These are phyloP conservation scores for Urocitellus parryii DNA, from an alignment of 2,113 vertebrate species.

Conservation along the genomic window DNA sequence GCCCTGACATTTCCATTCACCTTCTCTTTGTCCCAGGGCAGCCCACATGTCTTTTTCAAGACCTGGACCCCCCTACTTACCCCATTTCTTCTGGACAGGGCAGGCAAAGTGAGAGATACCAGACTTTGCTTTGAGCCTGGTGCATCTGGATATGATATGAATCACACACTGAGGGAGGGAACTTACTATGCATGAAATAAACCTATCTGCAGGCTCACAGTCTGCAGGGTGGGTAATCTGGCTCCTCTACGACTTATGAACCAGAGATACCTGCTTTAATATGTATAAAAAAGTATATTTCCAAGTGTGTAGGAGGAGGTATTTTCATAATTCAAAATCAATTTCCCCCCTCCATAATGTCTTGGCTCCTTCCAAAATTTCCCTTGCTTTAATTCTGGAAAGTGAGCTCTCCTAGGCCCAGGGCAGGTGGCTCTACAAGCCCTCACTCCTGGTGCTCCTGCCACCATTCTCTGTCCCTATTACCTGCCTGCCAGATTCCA, in stretches of 20 bases:
- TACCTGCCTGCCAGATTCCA: neutral
- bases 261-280: neutral
- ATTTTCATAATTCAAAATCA: neutral
- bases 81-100: neutral
- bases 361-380: neutral
- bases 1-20: neutral
- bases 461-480: neutral
- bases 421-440: neutral
- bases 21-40: neutral
- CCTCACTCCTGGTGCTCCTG: neutral
- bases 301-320: neutral
- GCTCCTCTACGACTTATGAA: neutral
- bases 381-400: neutral
- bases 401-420: neutral
- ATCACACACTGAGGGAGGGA: neutral
- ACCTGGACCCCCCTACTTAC: neutral
- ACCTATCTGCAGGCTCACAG: neutral
- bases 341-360: neutral
- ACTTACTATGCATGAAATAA: neutral
- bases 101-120: neutral
- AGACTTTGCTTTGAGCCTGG: neutral
- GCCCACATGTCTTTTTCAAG: neutral
- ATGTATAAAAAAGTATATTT: neutral
- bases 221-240: neutral
- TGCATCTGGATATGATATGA: neutral